Conservation (phyloP, 92 coral and sea anemone species). For the Chrysogorgia sp. region DNA sequence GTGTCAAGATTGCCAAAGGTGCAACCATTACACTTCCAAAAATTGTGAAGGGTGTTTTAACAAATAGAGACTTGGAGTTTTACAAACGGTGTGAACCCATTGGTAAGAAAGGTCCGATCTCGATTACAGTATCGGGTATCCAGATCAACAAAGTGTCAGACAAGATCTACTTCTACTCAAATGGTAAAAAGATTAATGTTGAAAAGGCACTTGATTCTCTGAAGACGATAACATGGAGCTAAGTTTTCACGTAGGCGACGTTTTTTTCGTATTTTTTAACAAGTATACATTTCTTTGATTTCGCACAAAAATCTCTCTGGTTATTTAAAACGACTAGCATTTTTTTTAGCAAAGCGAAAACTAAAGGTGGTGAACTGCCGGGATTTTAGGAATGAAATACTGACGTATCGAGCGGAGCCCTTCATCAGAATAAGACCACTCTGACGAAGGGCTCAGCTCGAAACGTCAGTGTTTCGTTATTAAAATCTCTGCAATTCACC, state of each 20-base stretch:
- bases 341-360: no score
- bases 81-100: constrained; percentile 81
- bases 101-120: constrained; percentile 90
- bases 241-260: constrained; percentile 2
- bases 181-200: constrained; percentile 71
- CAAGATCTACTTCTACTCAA: constrained; percentile 74
- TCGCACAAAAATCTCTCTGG: no score
- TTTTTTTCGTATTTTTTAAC: neutral
- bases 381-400: no score
- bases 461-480: no score
- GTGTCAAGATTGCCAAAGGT: constrained; percentile 89
- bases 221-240: constrained; percentile 77
- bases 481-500: no score
- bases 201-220: constrained; percentile 88
- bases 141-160: constrained; percentile 57
- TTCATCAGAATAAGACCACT: no score
- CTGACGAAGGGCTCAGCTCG: no score
- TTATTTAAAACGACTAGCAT: no score
- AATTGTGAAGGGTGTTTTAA: constrained; percentile 66
- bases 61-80: constrained; percentile 51
- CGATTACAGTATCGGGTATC: constrained; percentile 71
- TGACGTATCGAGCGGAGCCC: no score
- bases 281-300: no score
- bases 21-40: constrained; percentile 83
- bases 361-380: no score